Evolutionary conservation across 2,888 invertebrate genomes (phyloP).

Genomic region (Caenorhabditis sp.): DNA sequence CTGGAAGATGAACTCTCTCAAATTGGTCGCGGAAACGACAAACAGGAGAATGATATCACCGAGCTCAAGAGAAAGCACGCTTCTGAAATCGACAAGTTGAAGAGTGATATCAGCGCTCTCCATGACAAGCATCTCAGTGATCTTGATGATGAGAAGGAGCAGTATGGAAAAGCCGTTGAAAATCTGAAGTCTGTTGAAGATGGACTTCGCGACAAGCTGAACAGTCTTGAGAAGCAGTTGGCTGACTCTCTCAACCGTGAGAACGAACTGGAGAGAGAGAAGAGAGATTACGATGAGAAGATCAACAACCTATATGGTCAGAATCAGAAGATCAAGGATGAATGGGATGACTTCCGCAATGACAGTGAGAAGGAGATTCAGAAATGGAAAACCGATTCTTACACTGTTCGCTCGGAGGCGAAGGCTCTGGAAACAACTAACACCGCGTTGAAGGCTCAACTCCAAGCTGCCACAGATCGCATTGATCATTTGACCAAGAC

Average conservation of each 20-base stretch:
- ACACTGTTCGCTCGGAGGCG: slow-evolving; percentile 78
- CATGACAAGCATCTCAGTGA: slow-evolving; percentile 81
- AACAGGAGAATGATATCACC: slow-evolving; percentile 75
- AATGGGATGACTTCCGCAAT: slow-evolving; percentile 77
- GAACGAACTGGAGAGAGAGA: slow-evolving; percentile 79
- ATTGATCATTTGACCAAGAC: slow-evolving; percentile 79
- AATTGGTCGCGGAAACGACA: slow-evolving; percentile 76
- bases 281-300: slow-evolving; percentile 82
- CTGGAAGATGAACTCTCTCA: slow-evolving; percentile 80
- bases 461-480: slow-evolving; percentile 78
- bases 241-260: slow-evolving; percentile 80
- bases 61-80: slow-evolving; percentile 80
- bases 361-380: slow-evolving; percentile 82
- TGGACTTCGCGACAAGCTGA: slow-evolving; percentile 78
- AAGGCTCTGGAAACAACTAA: slow-evolving; percentile 80
- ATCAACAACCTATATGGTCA: slow-evolving; percentile 72
- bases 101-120: slow-evolving; percentile 76
- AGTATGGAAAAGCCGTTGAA: slow-evolving; percentile 77
- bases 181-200: slow-evolving; percentile 76
- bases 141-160: slow-evolving; percentile 80
- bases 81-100: slow-evolving; percentile 79
- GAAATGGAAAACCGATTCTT: slow-evolving; percentile 82
- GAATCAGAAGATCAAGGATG: slow-evolving; percentile 81
- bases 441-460: slow-evolving; percentile 79
- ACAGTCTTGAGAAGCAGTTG: slow-evolving; percentile 76